Percentiles rank a stretch among this genome's conserved stretches.
Conservation (phyloP, 2,888 invertebrate genomes). For the Drosophila meridionalis region DNA sequence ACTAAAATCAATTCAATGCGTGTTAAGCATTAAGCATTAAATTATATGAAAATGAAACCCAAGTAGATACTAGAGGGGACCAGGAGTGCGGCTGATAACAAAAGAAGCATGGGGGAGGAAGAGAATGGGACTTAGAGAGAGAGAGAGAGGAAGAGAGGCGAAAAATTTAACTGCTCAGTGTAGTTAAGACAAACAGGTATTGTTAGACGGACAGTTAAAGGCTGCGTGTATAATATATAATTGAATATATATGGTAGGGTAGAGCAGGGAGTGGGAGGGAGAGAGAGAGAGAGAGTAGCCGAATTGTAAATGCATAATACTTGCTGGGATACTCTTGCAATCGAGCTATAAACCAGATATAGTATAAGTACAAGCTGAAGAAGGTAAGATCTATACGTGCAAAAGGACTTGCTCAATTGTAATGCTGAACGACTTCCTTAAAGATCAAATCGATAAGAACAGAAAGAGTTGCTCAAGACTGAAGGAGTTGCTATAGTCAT, state of each 20-base stretch:
- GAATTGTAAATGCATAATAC: background rate
- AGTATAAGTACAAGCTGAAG: too few species aligned
- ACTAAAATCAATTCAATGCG: conserved; percentile 51
- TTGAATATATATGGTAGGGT: background rate
- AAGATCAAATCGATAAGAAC: background rate
- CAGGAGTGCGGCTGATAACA: background rate
- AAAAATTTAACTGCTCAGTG: background rate
- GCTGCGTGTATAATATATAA: background rate
- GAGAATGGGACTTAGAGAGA: background rate
- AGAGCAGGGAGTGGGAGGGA: background rate
- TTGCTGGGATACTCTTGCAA: background rate
- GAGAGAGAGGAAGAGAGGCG: background rate
- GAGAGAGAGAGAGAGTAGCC: background rate
- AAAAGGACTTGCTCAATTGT: background rate
- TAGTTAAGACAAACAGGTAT: background rate
- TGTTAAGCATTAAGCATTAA: conserved; percentile 63
- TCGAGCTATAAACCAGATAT: background rate
- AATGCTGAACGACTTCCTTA: background rate
- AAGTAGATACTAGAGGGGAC: background rate
- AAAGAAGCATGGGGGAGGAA: background rate
- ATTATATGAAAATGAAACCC: conserved; percentile 44
- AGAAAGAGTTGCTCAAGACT: background rate
- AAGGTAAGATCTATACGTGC: too few species aligned
- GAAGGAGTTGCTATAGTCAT: too few species aligned
- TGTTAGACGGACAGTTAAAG: background rate